These are phyloP conservation scores for Melanerpes aurifrons DNA, from an alignment of 2,113 vertebrate genomes.

Conservation along the genomic window DNA sequence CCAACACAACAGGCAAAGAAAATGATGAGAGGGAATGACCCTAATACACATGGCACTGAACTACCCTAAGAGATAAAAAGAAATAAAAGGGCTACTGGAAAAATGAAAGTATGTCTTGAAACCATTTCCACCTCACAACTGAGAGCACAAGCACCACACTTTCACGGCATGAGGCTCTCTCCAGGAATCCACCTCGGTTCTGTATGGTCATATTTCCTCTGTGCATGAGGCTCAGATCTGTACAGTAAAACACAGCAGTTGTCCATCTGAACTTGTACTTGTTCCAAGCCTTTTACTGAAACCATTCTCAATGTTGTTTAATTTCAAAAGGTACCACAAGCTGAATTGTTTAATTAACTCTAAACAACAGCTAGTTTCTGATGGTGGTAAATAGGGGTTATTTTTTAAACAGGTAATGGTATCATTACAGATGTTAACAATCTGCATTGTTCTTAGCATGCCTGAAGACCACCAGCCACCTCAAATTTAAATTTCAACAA, in stretches of 20 bases:
- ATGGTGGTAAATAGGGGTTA: neutral
- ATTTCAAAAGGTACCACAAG: conserved; percentile 32
- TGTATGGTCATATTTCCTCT: neutral
- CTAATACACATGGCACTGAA: neutral
- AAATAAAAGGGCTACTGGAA: neutral
- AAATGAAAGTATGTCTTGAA: neutral
- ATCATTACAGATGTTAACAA: conserved; percentile 21
- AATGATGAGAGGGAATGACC: neutral
- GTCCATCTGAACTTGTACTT: neutral
- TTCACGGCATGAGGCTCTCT: neutral
- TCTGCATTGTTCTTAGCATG: conserved; percentile 2
- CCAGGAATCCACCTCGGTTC: neutral
- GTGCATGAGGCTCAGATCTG: neutral
- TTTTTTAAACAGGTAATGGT: conserved; percentile 48
- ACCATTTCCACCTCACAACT: neutral
- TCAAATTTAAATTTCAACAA: conserved; percentile 8
- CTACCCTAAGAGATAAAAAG: neutral
- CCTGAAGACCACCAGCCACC: neutral
- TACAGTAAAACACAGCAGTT: conserved; percentile 22
- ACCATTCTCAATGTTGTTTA: conserved; percentile 15
- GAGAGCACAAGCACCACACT: neutral
- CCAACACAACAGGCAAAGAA: neutral
- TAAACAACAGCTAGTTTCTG: neutral
- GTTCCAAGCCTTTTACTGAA: neutral
- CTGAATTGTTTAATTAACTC: conserved; percentile 21